Conservation (phyloP, 2,888 invertebrate genomes). For the Campoletis raptor region DNA sequence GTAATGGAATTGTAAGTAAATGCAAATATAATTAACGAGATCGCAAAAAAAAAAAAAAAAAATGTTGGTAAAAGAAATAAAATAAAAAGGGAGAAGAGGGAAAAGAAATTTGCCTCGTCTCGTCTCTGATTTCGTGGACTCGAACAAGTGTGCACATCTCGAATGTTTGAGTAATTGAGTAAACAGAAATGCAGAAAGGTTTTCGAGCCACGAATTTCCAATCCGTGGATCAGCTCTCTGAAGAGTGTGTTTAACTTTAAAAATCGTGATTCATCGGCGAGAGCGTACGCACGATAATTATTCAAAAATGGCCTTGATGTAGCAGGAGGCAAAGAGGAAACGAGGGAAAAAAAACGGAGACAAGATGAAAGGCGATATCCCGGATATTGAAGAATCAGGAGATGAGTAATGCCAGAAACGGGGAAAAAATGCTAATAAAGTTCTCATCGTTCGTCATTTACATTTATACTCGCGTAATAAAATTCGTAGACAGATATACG, state of each 20-base stretch:
- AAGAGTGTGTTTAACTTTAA: neutral
- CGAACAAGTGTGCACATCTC: conserved; percentile 12
- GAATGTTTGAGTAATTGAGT: conserved; percentile 61
- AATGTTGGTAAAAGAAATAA: conserved; percentile 9
- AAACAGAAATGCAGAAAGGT: conserved; percentile 43
- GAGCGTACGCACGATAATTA: conserved; percentile 59
- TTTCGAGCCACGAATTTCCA: conserved; percentile 51
- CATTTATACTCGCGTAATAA: conserved; percentile 10
- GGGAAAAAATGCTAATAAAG: neutral
- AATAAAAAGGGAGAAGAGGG: neutral
- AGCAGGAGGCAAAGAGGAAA: conserved; percentile 17
- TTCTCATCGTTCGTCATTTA: conserved; percentile 39
- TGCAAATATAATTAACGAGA: neutral
- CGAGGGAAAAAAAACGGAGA: conserved; percentile 14
- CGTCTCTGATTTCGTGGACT: neutral
- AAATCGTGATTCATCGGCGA: conserved; percentile 64
- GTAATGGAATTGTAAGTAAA: too few relatives aligned
- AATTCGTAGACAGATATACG: conserved; percentile 9
- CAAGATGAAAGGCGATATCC: neutral
- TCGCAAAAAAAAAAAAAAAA: neutral
- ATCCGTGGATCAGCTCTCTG: neutral
- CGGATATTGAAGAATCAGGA: conserved; percentile 36
- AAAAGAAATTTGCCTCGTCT: neutral
- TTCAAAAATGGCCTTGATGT: conserved; percentile 46
- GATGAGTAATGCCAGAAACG: conserved; percentile 17